Evolutionary conservation across 2,797 vertebrate genomes (phyloP).

Genomic region (Diceros bicornis): DNA sequence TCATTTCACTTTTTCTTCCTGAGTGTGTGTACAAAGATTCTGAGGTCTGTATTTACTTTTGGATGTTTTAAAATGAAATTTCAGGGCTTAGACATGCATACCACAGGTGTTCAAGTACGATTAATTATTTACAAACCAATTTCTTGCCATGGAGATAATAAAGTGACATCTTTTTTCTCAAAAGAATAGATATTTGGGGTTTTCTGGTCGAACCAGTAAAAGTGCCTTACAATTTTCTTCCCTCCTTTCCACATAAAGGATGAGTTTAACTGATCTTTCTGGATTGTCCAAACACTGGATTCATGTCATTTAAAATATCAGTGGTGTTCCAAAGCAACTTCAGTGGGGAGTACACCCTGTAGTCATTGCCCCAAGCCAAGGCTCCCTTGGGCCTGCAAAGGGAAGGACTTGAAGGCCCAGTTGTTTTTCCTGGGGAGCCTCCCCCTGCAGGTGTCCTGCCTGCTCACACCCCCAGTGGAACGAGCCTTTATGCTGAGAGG

Average conservation of each 20-base stretch:
- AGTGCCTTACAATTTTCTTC: neutral
- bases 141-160: too few relatives aligned
- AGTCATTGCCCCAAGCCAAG: neutral
- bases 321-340: neutral
- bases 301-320: neutral
- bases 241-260: neutral
- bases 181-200: neutral
- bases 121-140: too few relatives aligned
- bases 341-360: neutral
- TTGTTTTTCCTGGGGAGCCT: neutral
- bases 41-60: neutral
- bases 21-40: too few relatives aligned
- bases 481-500: neutral
- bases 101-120: too few relatives aligned
- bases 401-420: neutral
- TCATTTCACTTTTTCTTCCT: too few relatives aligned
- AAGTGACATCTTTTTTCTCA: neutral
- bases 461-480: neutral
- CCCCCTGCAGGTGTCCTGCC: neutral
- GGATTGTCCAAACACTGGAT: neutral
- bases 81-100: too few relatives aligned
- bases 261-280: neutral
- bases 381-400: too few relatives aligned
- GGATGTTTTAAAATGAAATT: too few relatives aligned
- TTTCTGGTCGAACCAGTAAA: neutral